Base-by-base conservation (phyloP, 1,140 invertebrate species). In the Agrypnia vestita region DNA sequence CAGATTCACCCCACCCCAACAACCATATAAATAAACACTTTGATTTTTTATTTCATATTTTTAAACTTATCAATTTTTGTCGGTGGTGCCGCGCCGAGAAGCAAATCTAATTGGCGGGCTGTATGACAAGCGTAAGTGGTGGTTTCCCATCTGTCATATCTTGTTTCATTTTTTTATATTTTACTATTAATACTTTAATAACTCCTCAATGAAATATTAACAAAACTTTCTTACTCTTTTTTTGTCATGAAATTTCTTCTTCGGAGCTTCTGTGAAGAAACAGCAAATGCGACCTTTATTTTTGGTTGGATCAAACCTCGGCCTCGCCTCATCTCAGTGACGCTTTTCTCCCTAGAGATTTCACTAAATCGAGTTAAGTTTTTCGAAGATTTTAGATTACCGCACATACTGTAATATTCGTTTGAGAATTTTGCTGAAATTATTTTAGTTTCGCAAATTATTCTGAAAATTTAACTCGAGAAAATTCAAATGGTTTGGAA, bases 41-140 rank as follows among this genome's bases (percentile, higher is more conserved):
- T 77, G 21, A 74, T 67, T 53, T 35, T 75, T 75, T 75, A 59
- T 53, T 15, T 25, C 51, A 62, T 47, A 46, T 77, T 77, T 55
- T 79, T 75, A 56, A 82, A 82, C 62, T 77, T 82, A 78, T 80
- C 61, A 78, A 80, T 80, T 82, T 75, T 82, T 83, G 61, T 83
- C 82, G 82, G 79, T 83, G 82, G 82, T 69, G 82, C 72, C 67
- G 19, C 67, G 19, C 71, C 74, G 69, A 55, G 74, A 79, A 80
- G 69, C 35, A 73, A 67, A 79, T 47, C 15, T 13, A 74, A 8
- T 3, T 71, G 56, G 49, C 78, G 80, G 79, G 13, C 51, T 47
- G 62, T 82, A 82, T 76, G 53, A 81, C 47, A 82, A 82, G 56
- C 67, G 83, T 84, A 84, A 84, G 83, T 84, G 81, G 83, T 82